These are phyloP conservation scores for Ligdia adustata DNA, from an alignment of 2,888 invertebrate species.

Conservation along the genomic window DNA sequence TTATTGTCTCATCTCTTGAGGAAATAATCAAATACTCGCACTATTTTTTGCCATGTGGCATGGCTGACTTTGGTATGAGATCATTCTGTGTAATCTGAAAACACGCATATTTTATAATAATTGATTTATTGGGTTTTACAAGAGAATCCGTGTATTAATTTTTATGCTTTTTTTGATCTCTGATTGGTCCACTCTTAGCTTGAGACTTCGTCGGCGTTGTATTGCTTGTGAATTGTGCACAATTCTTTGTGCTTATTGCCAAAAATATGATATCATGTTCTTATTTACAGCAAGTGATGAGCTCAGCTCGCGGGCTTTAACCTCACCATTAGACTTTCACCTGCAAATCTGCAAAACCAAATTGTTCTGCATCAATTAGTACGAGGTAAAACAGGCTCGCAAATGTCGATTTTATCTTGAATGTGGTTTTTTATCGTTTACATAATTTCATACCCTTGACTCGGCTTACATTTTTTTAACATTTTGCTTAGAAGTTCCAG, in stretches of 20 bases:
- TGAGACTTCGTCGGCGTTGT: background rate
- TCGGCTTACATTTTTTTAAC: no score
- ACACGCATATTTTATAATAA: background rate
- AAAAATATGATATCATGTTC: slow-evolving; percentile 20
- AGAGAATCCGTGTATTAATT: background rate
- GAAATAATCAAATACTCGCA: background rate
- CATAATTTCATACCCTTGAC: no score
- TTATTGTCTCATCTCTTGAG: slow-evolving; percentile 9
- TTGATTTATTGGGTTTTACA: background rate
- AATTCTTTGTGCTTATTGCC: slow-evolving; percentile 10
- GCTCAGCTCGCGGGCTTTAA: slow-evolving; percentile 19
- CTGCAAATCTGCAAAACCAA: background rate
- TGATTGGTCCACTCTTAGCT: background rate
- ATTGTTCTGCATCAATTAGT: background rate
- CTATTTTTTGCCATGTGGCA: slow-evolving; percentile 1
- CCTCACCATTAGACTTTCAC: slow-evolving; percentile 18
- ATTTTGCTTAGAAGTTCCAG: background rate
- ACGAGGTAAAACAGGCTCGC: background rate
- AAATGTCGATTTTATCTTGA: no score
- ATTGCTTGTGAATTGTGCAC: background rate
- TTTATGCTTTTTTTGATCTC: no score
- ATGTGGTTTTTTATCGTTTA: no score
- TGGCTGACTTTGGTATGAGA: slow-evolving; percentile 2
- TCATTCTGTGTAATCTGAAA: slow-evolving; percentile 4
- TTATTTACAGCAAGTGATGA: slow-evolving; percentile 17